Base-by-base conservation (phyloP, 53 echinoderm and acorn worm species). In the Holothuria scabra region DNA sequence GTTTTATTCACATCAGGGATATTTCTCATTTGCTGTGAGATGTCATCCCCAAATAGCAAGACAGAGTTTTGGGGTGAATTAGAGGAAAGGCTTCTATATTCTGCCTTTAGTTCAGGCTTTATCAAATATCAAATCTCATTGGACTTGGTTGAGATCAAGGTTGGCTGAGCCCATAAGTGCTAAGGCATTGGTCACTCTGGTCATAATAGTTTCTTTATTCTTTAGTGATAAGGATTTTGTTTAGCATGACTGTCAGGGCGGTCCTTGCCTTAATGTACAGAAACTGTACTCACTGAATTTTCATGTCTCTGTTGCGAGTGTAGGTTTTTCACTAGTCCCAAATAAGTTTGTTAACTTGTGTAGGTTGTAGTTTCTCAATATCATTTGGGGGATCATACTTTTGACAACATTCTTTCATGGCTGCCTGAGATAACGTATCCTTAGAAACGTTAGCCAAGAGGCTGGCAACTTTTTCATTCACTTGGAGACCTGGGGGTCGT, bases 21-120 rank as follows among this genome's bases (percentile, higher is more conserved):
- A 32, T 80, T 62, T 60, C 80, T 1, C 80, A 80, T 61, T 80
- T 61, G 59, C 14, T 83, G 83, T 16, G 66, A 66, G 20, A 83
- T 65, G 38, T 83, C 67, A 25, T 83, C 83, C 38, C 66, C 66
- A 52, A 65, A 83, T 8, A 83, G 83, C 67, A 83, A 46, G 24
- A 10, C 60, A 33, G 83, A 65, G 30, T 60, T 80, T 59, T 20
- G 61, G 65, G 83, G 3, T 9, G 48, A 41, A 1, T 65, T 66
- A 16, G 28, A 44, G 0, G 59, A 83, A 11, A 83, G 83, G 19
- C 28, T 24, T 41, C 83, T 41, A 28, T 49, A 83, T 66, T 65
- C 67, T 52, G 46, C 38, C 24, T 46, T 46, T 44, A 83, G 46
- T 28, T 66, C 83, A 22, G 67, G 83, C 44, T 37, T 62, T 41